Base-by-base conservation (phyloP, 1,140 invertebrate species). In the Tyrophagus putrescentiae region DNA sequence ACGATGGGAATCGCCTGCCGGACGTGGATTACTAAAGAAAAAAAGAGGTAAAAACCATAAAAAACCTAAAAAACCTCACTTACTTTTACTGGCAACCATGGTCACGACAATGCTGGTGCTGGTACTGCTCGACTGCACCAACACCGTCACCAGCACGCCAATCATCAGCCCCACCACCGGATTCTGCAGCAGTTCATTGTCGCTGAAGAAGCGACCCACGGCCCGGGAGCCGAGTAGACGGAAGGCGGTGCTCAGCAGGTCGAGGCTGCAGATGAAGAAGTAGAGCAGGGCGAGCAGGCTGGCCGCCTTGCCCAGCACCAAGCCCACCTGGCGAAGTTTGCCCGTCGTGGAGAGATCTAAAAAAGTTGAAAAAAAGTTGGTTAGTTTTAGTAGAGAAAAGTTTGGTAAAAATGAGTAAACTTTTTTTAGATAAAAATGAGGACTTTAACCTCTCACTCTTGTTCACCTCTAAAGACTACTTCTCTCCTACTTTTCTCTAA, bases 101-200 rank as follows among this genome's bases (percentile, higher is more conserved):
- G 76, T 76, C 23, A 81, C 79, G 27, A 81, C 70, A 27, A 81
- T 78, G 1, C 77, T 79, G 0, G 77, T 80, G 2, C 78, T 76
- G 2, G 80, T 82, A 5, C 77, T 78, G 9, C 77, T 78, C 65
- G 75, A 77, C 68, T 82, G 80, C 5, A 82, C 73, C 2, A 82
- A 66, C 0, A 82, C 78, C 0, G 80, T 81, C 2, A 75, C 74
- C 60, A 82, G 66, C 50, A 81, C 74, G 11, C 80, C 79, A 41
- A 81, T 74, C 74, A 81, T 78, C 45, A 79, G 70, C 1, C 72
- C 72, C 0, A 72, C 75, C 18, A 80, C 70, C 3, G 79, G 79
- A 67, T 80, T 80, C 31, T 67, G 50, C 13, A 80, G 66, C 4
- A 80, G 63, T 6, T 72, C 69, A 63, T 69, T 78, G 36, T 79